Evolutionary conservation across 2,113 vertebrate genomes (phyloP).

Genomic region (Eira barbara): DNA sequence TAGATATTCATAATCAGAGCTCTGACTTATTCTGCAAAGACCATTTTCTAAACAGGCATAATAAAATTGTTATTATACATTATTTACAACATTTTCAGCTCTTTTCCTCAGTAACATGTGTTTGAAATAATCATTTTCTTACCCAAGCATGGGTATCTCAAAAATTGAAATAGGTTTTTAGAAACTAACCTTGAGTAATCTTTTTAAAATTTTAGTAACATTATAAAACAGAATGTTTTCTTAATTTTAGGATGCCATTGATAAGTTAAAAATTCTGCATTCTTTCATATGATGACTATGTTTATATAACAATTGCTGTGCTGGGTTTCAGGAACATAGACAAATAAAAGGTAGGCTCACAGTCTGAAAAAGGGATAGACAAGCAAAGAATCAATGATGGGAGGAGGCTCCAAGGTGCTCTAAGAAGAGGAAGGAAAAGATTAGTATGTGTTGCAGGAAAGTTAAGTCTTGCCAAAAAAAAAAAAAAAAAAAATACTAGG

Average conservation of each 20-base stretch:
- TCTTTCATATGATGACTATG: background rate
- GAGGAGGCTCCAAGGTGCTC: background rate
- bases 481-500: background rate
- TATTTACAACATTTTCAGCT: background rate
- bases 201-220: background rate
- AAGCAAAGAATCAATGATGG: background rate
- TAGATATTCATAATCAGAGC: background rate
- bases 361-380: background rate
- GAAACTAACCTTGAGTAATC: background rate
- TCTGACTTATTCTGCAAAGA: background rate
- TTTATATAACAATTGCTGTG: background rate
- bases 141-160: background rate
- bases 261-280: background rate
- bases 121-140: constrained; percentile 25
- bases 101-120: background rate
- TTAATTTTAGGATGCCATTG: background rate
- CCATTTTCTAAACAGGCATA: background rate
- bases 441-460: background rate
- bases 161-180: constrained; percentile 16
- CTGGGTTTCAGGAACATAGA: background rate
- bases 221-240: background rate
- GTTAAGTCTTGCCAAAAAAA: background rate
- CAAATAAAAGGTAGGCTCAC: background rate
- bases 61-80: background rate
- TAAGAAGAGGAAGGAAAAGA: background rate